Evolutionary conservation across 2,113 vertebrate genomes (phyloP).

Genomic region (Paradisaea rubra): DNA sequence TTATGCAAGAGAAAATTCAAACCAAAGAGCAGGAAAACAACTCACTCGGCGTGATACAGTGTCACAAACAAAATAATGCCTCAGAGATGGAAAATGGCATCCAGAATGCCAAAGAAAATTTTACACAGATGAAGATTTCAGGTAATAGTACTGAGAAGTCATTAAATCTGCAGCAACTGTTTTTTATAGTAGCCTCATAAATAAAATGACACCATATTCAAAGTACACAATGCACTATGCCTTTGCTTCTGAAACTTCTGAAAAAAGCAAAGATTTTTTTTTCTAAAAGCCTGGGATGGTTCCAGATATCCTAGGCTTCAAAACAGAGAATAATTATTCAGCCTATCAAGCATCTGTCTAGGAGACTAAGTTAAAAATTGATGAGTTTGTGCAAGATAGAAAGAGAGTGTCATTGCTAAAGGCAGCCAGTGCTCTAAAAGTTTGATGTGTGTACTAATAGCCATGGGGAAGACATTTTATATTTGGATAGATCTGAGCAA

Average conservation of each 20-base stretch:
- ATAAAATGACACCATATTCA: neutral
- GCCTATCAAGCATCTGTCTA: neutral
- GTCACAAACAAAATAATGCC: neutral
- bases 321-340: neutral
- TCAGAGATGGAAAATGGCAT: neutral
- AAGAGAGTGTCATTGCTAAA: neutral
- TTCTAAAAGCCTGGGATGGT: neutral
- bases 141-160: neutral
- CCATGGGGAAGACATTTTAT: neutral
- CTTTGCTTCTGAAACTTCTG: neutral
- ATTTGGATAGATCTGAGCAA: neutral
- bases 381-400: neutral
- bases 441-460: neutral
- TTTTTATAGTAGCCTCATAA: neutral
- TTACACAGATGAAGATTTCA: neutral
- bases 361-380: neutral
- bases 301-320: neutral
- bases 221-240: neutral
- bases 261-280: neutral
- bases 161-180: neutral
- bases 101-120: neutral
- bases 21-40: neutral
- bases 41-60: neutral
- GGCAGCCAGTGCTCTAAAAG: neutral
- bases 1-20: neutral